Percentiles rank a stretch among this genome's conserved stretches.
phyloP scores from a whole-genome alignment of 2,113 vertebrate species.

The Oryzias curvinotus region DNA sequence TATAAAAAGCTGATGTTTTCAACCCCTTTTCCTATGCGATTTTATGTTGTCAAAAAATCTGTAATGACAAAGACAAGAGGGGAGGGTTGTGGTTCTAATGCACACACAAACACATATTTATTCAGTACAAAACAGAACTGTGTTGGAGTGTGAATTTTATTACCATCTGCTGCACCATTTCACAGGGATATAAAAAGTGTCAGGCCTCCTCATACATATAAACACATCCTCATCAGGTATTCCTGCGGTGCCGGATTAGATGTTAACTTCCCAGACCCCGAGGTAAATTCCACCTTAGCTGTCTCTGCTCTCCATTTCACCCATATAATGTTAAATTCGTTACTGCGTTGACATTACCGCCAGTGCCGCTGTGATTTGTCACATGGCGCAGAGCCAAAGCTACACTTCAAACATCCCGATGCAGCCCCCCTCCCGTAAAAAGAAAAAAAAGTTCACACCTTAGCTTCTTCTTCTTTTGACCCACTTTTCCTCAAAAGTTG shows the following conservation, averaged over 20 bases:
- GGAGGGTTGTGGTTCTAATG: neutral
- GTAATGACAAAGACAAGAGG: too few species aligned
- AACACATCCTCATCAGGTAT: slow-evolving; percentile 71
- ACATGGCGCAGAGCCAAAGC: slow-evolving; percentile 42
- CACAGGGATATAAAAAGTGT: slow-evolving; percentile 59
- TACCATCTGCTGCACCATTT: slow-evolving; percentile 70
- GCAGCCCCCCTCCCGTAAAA: slow-evolving; percentile 32
- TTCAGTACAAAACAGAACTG: slow-evolving; percentile 31
- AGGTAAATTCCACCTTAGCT: slow-evolving; percentile 56
- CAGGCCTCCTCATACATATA: slow-evolving; percentile 64
- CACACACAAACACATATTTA: slow-evolving; percentile 11
- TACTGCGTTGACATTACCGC: slow-evolving; percentile 47
- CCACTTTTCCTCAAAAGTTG: slow-evolving; percentile 63
- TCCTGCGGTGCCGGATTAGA: slow-evolving; percentile 54
- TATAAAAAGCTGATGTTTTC: too few species aligned
- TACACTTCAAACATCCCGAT: slow-evolving; percentile 42
- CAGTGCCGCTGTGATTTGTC: slow-evolving; percentile 51
- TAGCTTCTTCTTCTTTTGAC: slow-evolving; percentile 59
- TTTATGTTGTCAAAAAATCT: too few species aligned
- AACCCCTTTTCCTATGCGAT: too few species aligned
- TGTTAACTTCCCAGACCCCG: slow-evolving; percentile 54
- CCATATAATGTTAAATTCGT: slow-evolving; percentile 57
- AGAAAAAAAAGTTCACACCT: slow-evolving; percentile 41
- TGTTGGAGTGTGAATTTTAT: slow-evolving; percentile 58
- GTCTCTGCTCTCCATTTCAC: slow-evolving; percentile 26